Evolutionary conservation across 2,797 vertebrate genomes (phyloP), one percentile per base, ranked within the genome.

Genomic region (Momotus momota): DNA sequence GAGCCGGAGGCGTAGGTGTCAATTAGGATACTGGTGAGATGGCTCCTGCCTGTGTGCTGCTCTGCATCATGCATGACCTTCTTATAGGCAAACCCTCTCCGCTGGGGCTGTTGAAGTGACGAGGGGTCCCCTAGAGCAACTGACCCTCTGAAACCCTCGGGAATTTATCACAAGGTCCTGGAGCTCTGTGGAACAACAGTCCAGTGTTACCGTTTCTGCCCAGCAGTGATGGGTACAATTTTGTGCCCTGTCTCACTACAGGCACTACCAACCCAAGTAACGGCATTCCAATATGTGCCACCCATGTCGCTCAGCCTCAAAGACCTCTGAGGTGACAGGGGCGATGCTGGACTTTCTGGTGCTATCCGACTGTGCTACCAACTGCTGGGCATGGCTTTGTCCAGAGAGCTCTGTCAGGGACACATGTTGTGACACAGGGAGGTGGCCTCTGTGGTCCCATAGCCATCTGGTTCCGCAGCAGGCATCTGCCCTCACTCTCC

Each of bases 1-100:
- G 45, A 93, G 81, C 66, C 81, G 86, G 90, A 94, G 82, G 90
- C 90, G 49, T 19, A 58, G 46, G 22, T 89, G 86, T 94, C 64
- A 48, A 0, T 86, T 43, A 69, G 72, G 33, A 70, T 49, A 45
- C 25, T 8, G n/a, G 27, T 23, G 46, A 88, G 58, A 43, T 51
- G 38, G 17, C 19, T 93, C 3, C 82, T 79, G 57, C 27, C 49
- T 61, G 40, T 0, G 1, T 62, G 81, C 69, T 83, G 64, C 80
- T 80, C 60, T 72, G 74, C 64, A 86, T 55, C 51, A 2, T 2
- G 23, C 12, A 6, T 4, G 16, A 69, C 13, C 64, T 40, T 61
- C 80, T 75, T 31, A 84, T 57, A 38, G 49, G 49, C 67, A 70
- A 80, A 75, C 23, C 14, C 17, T 58, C 61, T 88, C 73, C 64